Base-by-base conservation (phyloP, 2,888 invertebrate species). In the Camptogramma bilineatum region DNA sequence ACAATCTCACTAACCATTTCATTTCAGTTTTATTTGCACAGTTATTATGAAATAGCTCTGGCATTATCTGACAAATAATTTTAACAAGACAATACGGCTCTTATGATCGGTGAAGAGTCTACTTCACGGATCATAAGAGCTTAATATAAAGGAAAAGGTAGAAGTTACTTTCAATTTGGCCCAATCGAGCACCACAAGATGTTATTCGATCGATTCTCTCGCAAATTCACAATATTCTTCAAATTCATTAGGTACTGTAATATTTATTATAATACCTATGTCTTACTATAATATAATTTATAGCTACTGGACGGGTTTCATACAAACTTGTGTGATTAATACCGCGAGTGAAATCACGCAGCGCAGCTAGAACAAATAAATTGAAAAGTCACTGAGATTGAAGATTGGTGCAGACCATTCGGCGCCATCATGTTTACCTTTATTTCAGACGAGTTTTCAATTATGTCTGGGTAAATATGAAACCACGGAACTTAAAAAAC, bases 401-500 rank as follows among this genome's bases (percentile, higher is more conserved):
- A 42, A 51, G 46, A 51, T 17, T 24, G 19, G 16, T 24, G 21
- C 42, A 65, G 64, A 65, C 64, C 13, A n/a, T 7, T 56, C 24
- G 64, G 61, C 64, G 56, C 56, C 56, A 28, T 9, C 44, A n/a
- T 65, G 61, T 65, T 65, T 61, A 65, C 60, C 56, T 46, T 55
- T 54, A 24, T 24, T 39, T 51, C 46, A 39, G 42, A 57, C 39
- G 18, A n/a, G 21, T 18, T 58, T 52, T 58, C 19, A 31, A 28
- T 59, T 59, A 34, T 54, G 54, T 64, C 54, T 59, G 58, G 34
- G 53, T 21, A 59, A 59, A 59, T 54, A 62, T 55, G 2, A n/a
- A 39, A 28, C 8, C 28, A 8, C 28, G 8, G 28, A 28, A 28
- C 28, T 9, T 8, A 31, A 31, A 31, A 31, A 31, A 31, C 31